Base-by-base conservation (phyloP, 2,113 vertebrate species). In the Chamaetylas fuelleborni region DNA sequence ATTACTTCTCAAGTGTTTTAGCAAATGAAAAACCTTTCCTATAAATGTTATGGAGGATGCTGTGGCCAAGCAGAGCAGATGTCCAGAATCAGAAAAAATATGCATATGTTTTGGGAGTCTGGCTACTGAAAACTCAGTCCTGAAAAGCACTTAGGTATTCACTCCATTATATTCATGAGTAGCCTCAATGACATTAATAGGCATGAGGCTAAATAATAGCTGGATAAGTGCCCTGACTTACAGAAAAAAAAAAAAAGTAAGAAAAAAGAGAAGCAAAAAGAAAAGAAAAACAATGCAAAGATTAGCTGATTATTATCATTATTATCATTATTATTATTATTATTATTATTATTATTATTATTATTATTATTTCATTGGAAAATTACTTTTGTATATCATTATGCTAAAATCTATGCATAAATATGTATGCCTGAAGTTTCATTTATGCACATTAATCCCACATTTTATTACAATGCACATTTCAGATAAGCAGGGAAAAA, bases 361-460 rank as follows among this genome's bases (percentile, higher is more conserved):
- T 69, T 29, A 47, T 71, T 61, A 70, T 83, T 53, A 62, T 92
- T 87, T 93, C 45, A 76, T 22, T 26, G 34, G 57, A 93, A 94
- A 47, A 12, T 66, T 94, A 87, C 19, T 87, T 93, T 91, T 89
- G 57, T 79, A 70, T 73, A 56, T 73, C 47, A 73, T 88, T 95
- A 92, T 90, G 74, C 58, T 80, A 83, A 95, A 95, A 91, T 72
- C 58, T 54, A 61, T 66, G 71, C 74, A 96, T 91, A 95, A 91
- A 94, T 93, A 93, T 95, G 91, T 77, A 95, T 94, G 92, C 43
- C 71, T 93, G 67, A 91, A 81, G 67, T 88, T 96, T 96, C 82
- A 90, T 95, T 96, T 95, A 94, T 24, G 9, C 79, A 56, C 42
- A 78, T 92, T 95, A 96, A 96, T 95, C 67, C 82, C 66, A 81